Evolutionary conservation across 2,113 vertebrate genomes (phyloP).

Genomic region (Tetrao urogallus): DNA sequence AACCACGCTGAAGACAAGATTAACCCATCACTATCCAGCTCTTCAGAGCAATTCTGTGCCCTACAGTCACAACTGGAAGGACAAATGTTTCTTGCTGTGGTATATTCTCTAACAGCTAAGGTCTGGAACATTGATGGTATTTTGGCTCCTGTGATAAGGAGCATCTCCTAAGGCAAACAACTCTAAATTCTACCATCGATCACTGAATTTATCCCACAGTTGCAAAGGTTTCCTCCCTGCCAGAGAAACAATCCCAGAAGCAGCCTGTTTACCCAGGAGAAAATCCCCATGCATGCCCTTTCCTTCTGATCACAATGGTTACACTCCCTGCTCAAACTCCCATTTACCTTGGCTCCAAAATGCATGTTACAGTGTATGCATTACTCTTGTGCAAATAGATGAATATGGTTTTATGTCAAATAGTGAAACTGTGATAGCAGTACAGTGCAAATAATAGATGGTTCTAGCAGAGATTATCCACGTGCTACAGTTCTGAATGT

Average conservation of each 20-base stretch:
- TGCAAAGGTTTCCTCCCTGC: background rate
- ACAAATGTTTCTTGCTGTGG: background rate
- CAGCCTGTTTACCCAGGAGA: background rate
- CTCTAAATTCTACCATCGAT: constrained; percentile 15
- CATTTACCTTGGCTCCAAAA: constrained; percentile 5
- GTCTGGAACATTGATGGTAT: background rate
- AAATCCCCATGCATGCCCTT: background rate
- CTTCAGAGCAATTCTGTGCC: background rate
- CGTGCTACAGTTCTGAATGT: background rate
- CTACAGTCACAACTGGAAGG: background rate
- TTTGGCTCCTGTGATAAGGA: background rate
- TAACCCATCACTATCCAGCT: background rate
- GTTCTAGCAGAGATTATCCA: background rate
- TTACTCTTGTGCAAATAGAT: constrained; percentile 25
- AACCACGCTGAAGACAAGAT: background rate
- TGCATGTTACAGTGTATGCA: background rate
- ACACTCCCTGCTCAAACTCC: background rate
- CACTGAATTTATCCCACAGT: constrained; percentile 27
- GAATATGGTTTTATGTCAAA: background rate
- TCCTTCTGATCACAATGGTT: background rate
- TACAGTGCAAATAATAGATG: background rate
- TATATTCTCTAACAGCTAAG: background rate
- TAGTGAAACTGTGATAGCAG: background rate
- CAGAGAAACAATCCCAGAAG: background rate
- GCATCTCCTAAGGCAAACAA: background rate